These are phyloP conservation scores for Lycocorax pyrrhopterus DNA, from an alignment of 2,113 vertebrate species.

Conservation along the genomic window DNA sequence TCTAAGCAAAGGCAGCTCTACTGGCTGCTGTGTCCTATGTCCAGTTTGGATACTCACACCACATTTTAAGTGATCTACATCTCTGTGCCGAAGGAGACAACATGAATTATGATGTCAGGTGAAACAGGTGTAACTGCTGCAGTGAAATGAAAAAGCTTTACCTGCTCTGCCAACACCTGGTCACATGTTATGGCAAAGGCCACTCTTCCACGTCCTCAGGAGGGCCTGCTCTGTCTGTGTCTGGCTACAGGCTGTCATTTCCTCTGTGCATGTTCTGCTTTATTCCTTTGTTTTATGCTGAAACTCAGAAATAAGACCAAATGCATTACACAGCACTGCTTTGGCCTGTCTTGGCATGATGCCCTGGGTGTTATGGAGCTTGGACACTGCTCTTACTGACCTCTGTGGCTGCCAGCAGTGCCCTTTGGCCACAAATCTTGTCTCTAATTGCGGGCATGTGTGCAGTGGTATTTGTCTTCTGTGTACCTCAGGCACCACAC, in stretches of 20 bases:
- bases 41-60: neutral
- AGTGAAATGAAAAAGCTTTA: neutral
- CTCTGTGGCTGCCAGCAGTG: neutral
- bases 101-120: neutral
- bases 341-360: neutral
- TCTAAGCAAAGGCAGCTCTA: neutral
- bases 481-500: neutral
- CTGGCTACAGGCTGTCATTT: neutral
- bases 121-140: neutral
- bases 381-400: neutral
- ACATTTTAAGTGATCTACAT: neutral
- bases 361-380: neutral
- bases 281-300: neutral
- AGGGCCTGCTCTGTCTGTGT: neutral
- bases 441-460: neutral
- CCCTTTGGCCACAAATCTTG: neutral
- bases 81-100: neutral
- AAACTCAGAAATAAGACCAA: neutral
- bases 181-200: neutral
- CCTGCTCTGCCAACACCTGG: neutral
- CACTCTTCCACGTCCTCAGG: neutral
- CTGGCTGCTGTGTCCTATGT: neutral
- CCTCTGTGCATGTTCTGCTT: neutral
- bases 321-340: neutral
- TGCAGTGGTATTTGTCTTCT: neutral